Evolutionary conservation across 2,797 vertebrate genomes (phyloP).

Genomic region (Spizella passerina): DNA sequence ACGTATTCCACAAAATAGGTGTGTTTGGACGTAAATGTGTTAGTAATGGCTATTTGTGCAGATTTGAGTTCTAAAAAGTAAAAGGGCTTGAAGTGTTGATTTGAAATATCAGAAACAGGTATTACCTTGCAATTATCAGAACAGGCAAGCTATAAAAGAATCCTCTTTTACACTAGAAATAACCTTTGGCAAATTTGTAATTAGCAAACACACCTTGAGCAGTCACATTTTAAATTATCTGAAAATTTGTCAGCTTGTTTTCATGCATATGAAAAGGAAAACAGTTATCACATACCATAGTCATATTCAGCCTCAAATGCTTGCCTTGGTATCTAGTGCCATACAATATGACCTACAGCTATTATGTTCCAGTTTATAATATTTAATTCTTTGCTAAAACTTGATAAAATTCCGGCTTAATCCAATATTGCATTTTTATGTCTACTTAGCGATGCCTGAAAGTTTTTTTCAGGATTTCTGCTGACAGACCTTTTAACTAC

Average conservation of each 20-base stretch:
- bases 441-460: constrained; percentile 9
- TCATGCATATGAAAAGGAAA: neutral
- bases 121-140: neutral
- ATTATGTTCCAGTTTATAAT: neutral
- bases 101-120: neutral
- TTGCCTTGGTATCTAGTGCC: neutral
- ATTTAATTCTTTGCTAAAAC: neutral
- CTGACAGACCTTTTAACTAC: constrained; percentile 12
- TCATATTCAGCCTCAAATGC: neutral
- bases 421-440: neutral
- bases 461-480: constrained; percentile 25
- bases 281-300: neutral
- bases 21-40: neutral
- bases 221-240: neutral
- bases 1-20: neutral
- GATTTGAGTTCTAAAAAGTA: neutral
- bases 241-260: neutral
- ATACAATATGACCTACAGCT: neutral
- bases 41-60: neutral
- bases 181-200: neutral
- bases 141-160: neutral
- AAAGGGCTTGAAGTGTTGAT: neutral
- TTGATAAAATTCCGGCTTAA: neutral
- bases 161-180: neutral
- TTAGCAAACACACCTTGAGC: neutral